Conservation (phyloP, 2,113 vertebrate species). For the Tyto alba region DNA sequence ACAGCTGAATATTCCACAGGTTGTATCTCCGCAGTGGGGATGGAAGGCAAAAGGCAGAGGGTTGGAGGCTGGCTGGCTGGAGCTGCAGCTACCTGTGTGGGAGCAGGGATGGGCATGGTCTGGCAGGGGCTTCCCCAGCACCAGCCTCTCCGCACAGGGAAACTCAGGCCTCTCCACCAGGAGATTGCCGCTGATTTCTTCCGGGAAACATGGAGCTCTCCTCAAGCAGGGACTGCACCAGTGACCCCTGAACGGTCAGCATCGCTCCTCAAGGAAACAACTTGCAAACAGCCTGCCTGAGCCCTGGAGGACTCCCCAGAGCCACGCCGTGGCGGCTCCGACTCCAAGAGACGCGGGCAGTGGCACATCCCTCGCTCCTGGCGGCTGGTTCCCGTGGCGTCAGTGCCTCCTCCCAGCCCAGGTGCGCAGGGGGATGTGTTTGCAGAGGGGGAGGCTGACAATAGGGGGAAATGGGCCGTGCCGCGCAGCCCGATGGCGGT, state of each 20-base stretch:
- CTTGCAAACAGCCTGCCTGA: not conserved
- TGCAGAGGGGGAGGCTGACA: slow-evolving; percentile 55
- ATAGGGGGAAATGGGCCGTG: slow-evolving; percentile 72
- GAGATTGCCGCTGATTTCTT: not conserved
- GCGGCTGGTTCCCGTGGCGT: not conserved
- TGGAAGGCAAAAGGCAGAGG: not conserved
- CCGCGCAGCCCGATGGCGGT: not conserved
- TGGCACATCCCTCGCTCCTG: not conserved
- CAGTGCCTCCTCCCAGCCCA: slow-evolving; percentile 29
- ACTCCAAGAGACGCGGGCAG: accelerated
- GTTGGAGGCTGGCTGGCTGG: not conserved
- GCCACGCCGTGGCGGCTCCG: accelerated
- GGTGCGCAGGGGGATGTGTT: slow-evolving; percentile 60
- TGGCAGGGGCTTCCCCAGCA: not conserved
- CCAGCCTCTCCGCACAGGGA: not conserved
- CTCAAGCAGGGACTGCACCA: not conserved
- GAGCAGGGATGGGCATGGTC: not conserved
- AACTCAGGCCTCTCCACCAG: not conserved
- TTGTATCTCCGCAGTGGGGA: not conserved
- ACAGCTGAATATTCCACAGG: not conserved
- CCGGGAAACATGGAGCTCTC: not conserved
- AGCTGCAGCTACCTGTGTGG: not conserved
- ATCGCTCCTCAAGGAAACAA: not conserved
- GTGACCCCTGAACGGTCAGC: not conserved
- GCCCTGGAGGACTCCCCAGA: not conserved